A percentile compares a stretch with the other conserved stretches of the same genome.
Evolutionary conservation across 2,797 vertebrate genomes (phyloP).

Genomic region (Megaceryle alcyon): DNA sequence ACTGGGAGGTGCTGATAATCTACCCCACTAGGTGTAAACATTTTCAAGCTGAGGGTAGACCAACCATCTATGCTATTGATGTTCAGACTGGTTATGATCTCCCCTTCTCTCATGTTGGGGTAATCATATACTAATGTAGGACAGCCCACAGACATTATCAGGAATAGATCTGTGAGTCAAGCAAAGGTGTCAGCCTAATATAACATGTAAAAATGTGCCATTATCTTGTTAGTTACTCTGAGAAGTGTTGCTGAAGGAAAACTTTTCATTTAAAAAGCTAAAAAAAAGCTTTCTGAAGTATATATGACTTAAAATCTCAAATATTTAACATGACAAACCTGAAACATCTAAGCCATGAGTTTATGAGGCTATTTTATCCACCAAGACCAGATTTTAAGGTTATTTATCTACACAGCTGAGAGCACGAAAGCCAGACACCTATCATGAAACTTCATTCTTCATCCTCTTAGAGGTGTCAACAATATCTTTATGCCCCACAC

Average conservation of each 20-base stretch:
- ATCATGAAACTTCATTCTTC: neutral
- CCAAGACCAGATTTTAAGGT: neutral
- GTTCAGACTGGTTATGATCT: neutral
- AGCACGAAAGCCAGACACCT: neutral
- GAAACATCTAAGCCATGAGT: neutral
- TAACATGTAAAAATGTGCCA: rapidly evolving
- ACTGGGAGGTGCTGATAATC: neutral
- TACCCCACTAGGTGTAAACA: neutral
- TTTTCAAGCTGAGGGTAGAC: neutral
- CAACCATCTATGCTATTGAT: neutral
- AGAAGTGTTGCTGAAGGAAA: neutral
- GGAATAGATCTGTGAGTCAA: neutral
- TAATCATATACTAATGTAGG: neutral
- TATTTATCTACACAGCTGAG: neutral
- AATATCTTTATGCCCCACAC: neutral
- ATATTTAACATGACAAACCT: neutral
- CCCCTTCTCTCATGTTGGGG: neutral
- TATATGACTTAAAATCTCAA: neutral
- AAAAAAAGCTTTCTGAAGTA: neutral
- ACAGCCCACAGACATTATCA: neutral
- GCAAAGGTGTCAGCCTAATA: neutral
- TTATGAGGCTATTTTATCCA: neutral
- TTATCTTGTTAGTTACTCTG: neutral
- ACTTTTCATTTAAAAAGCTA: neutral
- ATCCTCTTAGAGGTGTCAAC: neutral